Evolutionary conservation across 1,140 invertebrate species (phyloP), one percentile per base, ranked within the genome.

Genomic region (Drosophila insularis): DNA sequence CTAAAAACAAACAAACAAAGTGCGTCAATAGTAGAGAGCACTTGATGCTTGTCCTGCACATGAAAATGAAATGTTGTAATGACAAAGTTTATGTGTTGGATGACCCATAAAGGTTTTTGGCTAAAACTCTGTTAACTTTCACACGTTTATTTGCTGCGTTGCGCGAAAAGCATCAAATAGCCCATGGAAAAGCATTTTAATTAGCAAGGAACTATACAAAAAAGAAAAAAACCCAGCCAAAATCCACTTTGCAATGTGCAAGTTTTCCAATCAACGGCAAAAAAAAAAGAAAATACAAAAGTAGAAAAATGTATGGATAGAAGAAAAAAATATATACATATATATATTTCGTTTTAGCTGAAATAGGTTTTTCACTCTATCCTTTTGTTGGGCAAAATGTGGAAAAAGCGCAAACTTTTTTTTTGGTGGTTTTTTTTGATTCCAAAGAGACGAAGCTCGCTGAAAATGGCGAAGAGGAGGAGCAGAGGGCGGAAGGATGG

Each of bases 171-270:
- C 8, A 21, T 21, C 43, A 50, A 50, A 46, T 19, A 46, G 10
- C 35, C 54, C 17, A 27, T 14, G 13, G 23, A 32, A 56, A 32
- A 13, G 58, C 59, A 61, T 61, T 61, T 61, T 61, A 61, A 61
- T 61, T 61, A 61, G 59, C 39, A 13, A 3, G 17, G 43, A 50
- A 19, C 43, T 21, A 4, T 2, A 11, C 1, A 2, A 10, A 17
- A 27, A 27, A 5, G 27, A 6, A 27, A 27, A 27, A 27, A 27
- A 27, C 27, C 2, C 27, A 27, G 8, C 10, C 43, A 3, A 21
- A 17, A 39, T 35, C 35, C 58, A 60, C 32, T 14, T 60, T 60
- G 35, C 35, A 60, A 60, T 60, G 59, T 43, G 59, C 59, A 61
- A 61, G 43, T 50, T 50, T 50, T 50, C 43, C 43, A 50, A 50